phyloP scores from a whole-genome alignment of 1,140 invertebrate genomes.

The Acromyrmex heyeri region DNA sequence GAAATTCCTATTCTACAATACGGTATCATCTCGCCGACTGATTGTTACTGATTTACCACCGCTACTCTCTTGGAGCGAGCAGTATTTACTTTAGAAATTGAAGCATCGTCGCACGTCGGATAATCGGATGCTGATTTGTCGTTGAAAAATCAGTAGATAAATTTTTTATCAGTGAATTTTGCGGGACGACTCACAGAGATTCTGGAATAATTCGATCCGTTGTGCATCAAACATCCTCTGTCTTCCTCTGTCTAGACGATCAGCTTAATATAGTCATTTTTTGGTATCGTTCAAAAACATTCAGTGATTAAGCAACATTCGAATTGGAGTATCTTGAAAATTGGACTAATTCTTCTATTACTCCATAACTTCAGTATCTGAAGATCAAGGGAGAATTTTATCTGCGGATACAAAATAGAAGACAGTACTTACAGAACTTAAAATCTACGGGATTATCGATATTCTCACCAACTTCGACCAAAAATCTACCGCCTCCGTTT shows the following conservation, averaged over 20 bases:
- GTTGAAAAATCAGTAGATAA: not conserved
- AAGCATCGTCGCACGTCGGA: not conserved
- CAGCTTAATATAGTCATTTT: not conserved
- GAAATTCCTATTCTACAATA: not conserved
- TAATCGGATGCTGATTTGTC: not conserved
- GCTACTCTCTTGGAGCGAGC: not conserved
- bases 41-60: not conserved
- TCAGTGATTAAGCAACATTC: not conserved
- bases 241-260: not conserved
- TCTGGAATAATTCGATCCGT: not conserved
- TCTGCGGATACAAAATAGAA: not conserved
- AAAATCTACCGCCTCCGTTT: not conserved
- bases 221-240: not conserved
- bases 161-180: slow-evolving; percentile 10
- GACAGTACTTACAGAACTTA: not conserved
- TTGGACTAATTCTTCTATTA: not conserved
- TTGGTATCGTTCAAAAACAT: not conserved
- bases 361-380: not conserved
- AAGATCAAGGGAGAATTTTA: not conserved
- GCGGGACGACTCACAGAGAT: not conserved
- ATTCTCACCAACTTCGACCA: not conserved
- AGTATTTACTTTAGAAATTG: not conserved
- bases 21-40: not conserved
- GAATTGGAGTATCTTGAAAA: not conserved
- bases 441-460: not conserved